These are phyloP conservation scores for Drosophila murphyi DNA, from an alignment of 1,140 invertebrate genomes.

Conservation along the genomic window DNA sequence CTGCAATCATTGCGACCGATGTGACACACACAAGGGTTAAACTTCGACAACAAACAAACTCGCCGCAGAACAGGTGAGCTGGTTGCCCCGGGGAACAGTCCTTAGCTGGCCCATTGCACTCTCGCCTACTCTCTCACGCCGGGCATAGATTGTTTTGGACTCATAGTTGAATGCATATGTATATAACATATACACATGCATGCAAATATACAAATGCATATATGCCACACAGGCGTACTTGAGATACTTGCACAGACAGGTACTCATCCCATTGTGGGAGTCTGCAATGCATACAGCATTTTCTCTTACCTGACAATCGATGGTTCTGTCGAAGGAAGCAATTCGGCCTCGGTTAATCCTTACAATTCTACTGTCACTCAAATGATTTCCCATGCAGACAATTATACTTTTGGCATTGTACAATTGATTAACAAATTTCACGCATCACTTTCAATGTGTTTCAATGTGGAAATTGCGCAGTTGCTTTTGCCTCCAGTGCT, in stretches of 20 bases:
- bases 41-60: neutral
- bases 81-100: conserved; percentile 12
- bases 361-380: conserved; percentile 39
- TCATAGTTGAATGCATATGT: neutral
- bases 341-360: conserved; percentile 53
- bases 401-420: conserved; percentile 5
- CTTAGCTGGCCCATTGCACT: neutral
- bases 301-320: conserved; percentile 54
- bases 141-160: neutral
- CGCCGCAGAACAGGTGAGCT: neutral
- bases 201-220: neutral
- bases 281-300: neutral
- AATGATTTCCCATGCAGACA: conserved; percentile 64
- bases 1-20: neutral
- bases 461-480: conserved; percentile 9
- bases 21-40: neutral
- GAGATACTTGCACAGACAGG: neutral
- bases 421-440: conserved; percentile 7
- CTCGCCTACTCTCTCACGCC: neutral
- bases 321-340: conserved; percentile 45
- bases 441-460: neutral
- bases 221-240: conserved; percentile 8
- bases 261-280: neutral
- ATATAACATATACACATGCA: neutral
- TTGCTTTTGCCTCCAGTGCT: conserved; percentile 1